phyloP scores from a whole-genome alignment of 2,888 invertebrate species.

The Erynnis tages region DNA sequence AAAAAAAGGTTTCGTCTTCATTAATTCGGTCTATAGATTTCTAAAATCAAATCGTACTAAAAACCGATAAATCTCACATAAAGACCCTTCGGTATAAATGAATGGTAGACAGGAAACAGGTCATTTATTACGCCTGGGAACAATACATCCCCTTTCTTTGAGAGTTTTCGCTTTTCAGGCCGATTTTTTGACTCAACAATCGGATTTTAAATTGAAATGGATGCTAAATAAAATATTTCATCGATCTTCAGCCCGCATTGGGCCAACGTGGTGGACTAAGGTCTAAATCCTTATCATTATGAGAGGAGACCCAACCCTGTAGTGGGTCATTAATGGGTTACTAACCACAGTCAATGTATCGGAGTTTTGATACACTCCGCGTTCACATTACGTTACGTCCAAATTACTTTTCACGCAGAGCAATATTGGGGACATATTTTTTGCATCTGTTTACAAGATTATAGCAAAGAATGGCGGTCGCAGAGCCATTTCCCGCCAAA shows the following conservation, averaged over 20 bases:
- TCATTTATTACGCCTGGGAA: conserved; percentile 9
- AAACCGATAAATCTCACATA: conserved; percentile 5
- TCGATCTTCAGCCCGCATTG: too few species aligned
- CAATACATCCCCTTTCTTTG: not conserved
- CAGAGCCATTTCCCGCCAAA: conserved; percentile 45
- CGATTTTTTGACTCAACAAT: conserved; percentile 1
- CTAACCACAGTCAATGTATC: too few species aligned
- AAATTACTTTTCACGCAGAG: conserved; percentile 10
- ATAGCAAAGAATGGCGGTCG: conserved; percentile 37
- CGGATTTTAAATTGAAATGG: not conserved
- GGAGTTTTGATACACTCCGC: too few species aligned
- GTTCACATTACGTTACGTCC: too few species aligned
- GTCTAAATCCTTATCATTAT: too few species aligned
- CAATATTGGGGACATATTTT: conserved; percentile 24
- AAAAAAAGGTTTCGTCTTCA: too few species aligned
- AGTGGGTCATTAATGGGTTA: too few species aligned
- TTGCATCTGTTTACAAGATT: conserved; percentile 28
- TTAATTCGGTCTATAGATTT: too few species aligned
- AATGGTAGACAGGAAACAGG: conserved; percentile 1
- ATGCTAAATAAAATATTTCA: not conserved
- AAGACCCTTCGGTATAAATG: conserved; percentile 8
- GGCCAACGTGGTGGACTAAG: too few species aligned
- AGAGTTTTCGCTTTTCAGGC: not conserved
- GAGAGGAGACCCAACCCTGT: too few species aligned
- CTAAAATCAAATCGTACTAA: not conserved